Base-by-base conservation (phyloP, 35 echinoderm and acorn worm genomes). In the Chiridota heheva region DNA sequence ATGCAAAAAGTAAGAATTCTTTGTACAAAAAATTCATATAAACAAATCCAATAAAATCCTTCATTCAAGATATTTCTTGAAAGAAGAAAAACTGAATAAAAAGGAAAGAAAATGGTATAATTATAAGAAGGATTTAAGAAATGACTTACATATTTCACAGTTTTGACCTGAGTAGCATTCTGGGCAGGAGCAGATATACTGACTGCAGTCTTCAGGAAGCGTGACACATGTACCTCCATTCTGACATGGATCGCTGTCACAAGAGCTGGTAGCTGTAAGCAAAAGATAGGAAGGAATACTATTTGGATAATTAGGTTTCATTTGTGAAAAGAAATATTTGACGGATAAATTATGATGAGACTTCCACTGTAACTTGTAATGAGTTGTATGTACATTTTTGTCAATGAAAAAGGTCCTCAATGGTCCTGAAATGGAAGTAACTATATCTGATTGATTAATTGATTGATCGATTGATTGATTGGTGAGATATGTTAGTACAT, bases 131-230 rank as follows among this genome's bases (percentile, higher is more conserved):
- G 22, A 30, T 40, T 84, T 84, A 31, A 35, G 67, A 66, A 63
- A 84, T 15, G 26, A 82, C 53, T 90, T 84, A 96, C 93, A 59
- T 81, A 75, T 75, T 39, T 82, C 58, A 82, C 93, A 96, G 34
- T 51, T 80, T 26, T 48, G 29, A 60, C 93, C 93, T 30, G 78
- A 76, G 38, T 47, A 96, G 36, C 93, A 96, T 4, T 61, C 76
- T 0, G 57, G 27, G 68, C 93, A 96, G 18, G 59, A 33, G 58
- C 93, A 96, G 8, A 53, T 25, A 75, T 86, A 88, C 31, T 64
- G 66, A 30, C 76, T 80, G 69, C 93, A 96, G 26, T 68, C 69
- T 12, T 27, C 72, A 40, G 46, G 46, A 5, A 44, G n/a, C 39
- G 26, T 5, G 4, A 48, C 33, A 42, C 89, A 91, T 10, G 45